These are phyloP conservation scores for Hyalella azteca DNA, from an alignment of 2,888 invertebrate species.

Conservation along the genomic window DNA sequence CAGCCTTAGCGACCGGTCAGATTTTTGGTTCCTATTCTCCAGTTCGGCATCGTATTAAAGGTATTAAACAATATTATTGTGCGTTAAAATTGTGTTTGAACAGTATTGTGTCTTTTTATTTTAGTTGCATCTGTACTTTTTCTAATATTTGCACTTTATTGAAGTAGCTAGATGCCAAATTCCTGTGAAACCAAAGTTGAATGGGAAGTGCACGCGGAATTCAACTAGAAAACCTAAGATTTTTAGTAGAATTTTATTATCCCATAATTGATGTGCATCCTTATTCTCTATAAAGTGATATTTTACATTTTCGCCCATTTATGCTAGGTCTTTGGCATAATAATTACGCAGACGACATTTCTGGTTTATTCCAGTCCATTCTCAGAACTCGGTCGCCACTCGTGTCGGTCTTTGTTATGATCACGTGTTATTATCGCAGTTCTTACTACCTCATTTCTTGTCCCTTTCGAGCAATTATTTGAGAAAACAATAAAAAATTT, in stretches of 20 bases:
- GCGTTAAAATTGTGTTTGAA: background rate
- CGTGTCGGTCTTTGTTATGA: background rate
- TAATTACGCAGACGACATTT: too few species aligned
- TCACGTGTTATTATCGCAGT: background rate
- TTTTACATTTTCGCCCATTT: too few species aligned
- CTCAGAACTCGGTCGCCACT: background rate
- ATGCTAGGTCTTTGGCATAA: too few species aligned
- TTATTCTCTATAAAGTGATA: too few species aligned
- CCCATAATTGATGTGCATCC: too few species aligned
- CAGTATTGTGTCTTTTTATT: background rate
- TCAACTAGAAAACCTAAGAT: background rate
- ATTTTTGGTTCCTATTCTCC: background rate
- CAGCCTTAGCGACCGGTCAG: background rate
- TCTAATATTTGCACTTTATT: background rate
- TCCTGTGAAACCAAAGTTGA: conserved; percentile 20
- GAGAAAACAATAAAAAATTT: too few species aligned
- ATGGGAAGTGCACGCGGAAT: background rate
- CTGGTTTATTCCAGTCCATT: background rate
- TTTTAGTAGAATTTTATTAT: too few species aligned
- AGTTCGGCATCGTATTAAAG: background rate
- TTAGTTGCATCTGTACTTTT: background rate
- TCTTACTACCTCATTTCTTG: background rate
- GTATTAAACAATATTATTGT: background rate
- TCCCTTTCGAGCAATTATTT: too few species aligned
- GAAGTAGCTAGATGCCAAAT: background rate